Percentiles rank a stretch among this genome's conserved stretches.
phyloP scores from a whole-genome alignment of 2,113 vertebrate species.

The Trinectes maculatus region DNA sequence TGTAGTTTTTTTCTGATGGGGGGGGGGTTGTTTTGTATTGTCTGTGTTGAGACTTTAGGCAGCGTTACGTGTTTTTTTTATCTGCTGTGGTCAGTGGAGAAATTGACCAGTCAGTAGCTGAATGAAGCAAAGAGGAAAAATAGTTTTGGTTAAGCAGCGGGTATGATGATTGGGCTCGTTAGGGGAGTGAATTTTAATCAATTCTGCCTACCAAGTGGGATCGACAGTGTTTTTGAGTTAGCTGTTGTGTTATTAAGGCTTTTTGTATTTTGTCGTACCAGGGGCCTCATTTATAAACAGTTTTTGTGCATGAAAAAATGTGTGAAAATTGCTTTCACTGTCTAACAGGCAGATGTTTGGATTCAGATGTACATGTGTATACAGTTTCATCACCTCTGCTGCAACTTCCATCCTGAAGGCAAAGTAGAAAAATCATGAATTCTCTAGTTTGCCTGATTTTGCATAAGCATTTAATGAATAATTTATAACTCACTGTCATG shows the following conservation, averaged over 20 bases:
- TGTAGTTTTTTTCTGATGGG: constrained; percentile 20
- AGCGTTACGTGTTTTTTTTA: constrained; percentile 60
- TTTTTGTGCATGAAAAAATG: constrained; percentile 5
- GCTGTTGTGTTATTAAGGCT: constrained; percentile 48
- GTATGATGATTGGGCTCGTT: constrained; percentile 38
- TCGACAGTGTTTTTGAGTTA: constrained; percentile 44
- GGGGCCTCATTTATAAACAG: constrained; percentile 60
- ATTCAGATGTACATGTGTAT: not conserved
- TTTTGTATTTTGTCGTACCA: constrained; percentile 42
- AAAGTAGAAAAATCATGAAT: not conserved
- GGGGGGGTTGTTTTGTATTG: constrained; percentile 34
- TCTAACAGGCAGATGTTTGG: not conserved
- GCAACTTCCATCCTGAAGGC: not conserved
- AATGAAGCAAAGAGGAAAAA: constrained; percentile 60
- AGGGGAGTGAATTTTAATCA: constrained; percentile 50
- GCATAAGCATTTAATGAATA: not conserved
- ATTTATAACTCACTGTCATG: not conserved
- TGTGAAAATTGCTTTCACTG: not conserved
- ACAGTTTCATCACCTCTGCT: not conserved
- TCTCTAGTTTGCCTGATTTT: not conserved
- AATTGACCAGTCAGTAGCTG: constrained; percentile 53
- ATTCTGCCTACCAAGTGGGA: constrained; percentile 53
- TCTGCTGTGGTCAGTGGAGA: constrained; percentile 57
- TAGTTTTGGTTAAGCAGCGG: constrained; percentile 64
- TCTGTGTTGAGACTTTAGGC: constrained; percentile 46